Percentiles rank a stretch among this genome's conserved stretches.
phyloP scores from a whole-genome alignment of 2,888 invertebrate species.

The Clivina fossor region DNA sequence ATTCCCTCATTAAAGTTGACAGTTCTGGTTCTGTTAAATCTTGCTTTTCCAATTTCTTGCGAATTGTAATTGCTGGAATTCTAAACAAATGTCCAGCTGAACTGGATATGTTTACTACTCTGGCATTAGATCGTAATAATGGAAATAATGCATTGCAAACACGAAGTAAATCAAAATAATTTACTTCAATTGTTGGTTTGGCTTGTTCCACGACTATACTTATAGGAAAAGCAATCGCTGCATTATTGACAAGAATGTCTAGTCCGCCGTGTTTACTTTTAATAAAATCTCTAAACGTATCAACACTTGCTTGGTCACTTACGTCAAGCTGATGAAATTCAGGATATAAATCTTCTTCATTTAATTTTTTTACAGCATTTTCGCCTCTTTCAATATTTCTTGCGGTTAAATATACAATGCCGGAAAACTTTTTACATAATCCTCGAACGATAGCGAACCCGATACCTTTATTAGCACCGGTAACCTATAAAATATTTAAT shows the following conservation, averaged over 20 bases:
- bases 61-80: slow-evolving; percentile 62
- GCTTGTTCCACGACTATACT: slow-evolving; percentile 68
- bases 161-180: slow-evolving; percentile 67
- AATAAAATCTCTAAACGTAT: slow-evolving; percentile 61
- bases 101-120: slow-evolving; percentile 77
- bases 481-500: slow-evolving; percentile 27
- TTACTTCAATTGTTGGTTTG: slow-evolving; percentile 66
- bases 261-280: slow-evolving; percentile 65
- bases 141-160: slow-evolving; percentile 73
- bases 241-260: slow-evolving; percentile 76
- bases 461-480: slow-evolving; percentile 60
- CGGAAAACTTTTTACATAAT: slow-evolving; percentile 66
- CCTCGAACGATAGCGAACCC: slow-evolving; percentile 69
- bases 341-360: slow-evolving; percentile 58
- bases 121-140: slow-evolving; percentile 66
- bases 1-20: slow-evolving; percentile 64
- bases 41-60: slow-evolving; percentile 58
- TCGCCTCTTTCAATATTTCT: slow-evolving; percentile 60
- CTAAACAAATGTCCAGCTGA: slow-evolving; percentile 63
- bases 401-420: slow-evolving; percentile 70
- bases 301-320: slow-evolving; percentile 61
- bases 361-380: slow-evolving; percentile 61
- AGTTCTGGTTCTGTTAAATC: slow-evolving; percentile 62
- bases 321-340: slow-evolving; percentile 72
- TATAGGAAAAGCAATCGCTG: slow-evolving; percentile 69